Percentiles rank a stretch among this genome's conserved stretches.
phyloP scores from a whole-genome alignment of 2,113 vertebrate genomes.

The Dermatemys mawii region DNA sequence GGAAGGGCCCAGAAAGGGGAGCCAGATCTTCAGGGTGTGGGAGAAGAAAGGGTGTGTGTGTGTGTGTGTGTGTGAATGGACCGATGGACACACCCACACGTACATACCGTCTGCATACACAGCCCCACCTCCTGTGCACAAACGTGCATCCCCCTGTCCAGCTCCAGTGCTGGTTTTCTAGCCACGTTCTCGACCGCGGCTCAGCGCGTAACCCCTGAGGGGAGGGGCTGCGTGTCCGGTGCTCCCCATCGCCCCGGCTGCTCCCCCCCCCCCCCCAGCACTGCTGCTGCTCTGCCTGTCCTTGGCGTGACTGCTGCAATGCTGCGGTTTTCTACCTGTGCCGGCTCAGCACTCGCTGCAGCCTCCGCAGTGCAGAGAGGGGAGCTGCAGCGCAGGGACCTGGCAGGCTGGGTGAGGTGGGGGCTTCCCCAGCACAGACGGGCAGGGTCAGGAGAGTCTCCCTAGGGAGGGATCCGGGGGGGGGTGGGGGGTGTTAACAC shows the following conservation, averaged over 20 bases:
- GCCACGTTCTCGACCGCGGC: too few relatives aligned
- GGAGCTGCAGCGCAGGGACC: neutral
- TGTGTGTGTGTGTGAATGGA: too few relatives aligned
- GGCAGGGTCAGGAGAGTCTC: too few relatives aligned
- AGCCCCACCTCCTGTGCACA: too few relatives aligned
- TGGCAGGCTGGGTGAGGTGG: neutral
- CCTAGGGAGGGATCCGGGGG: too few relatives aligned
- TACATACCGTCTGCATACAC: neutral
- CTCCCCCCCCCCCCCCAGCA: neutral
- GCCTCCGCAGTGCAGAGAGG: neutral
- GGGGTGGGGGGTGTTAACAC: neutral
- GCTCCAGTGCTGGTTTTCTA: neutral
- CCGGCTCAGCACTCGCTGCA: neutral
- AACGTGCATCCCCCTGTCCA: too few relatives aligned
- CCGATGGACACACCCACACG: neutral
- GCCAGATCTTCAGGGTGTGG: neutral
- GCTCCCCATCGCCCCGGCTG: neutral
- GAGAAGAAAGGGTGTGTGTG: too few relatives aligned
- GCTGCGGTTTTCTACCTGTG: neutral
- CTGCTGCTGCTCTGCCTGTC: neutral
- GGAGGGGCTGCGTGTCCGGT: neutral
- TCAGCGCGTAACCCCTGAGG: neutral
- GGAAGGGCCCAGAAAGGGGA: neutral
- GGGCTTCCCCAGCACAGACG: too few relatives aligned
- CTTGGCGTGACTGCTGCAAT: neutral